phyloP scores from a whole-genome alignment of 2,888 invertebrate species.

The Ramazzottius varieornatus region DNA sequence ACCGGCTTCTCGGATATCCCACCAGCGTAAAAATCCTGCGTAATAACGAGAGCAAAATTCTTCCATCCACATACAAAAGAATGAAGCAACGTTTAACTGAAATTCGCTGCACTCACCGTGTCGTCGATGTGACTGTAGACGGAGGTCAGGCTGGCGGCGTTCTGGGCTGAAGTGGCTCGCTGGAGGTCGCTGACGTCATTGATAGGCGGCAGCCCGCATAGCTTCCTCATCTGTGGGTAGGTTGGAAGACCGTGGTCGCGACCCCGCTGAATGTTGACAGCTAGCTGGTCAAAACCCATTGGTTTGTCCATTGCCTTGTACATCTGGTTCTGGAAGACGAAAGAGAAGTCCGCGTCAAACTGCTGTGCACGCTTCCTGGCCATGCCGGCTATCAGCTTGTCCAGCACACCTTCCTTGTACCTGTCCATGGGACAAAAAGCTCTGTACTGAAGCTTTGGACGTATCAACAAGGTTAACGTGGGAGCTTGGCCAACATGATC shows the following conservation, averaged over 20 bases:
- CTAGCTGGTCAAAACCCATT: background rate
- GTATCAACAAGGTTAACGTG: no score
- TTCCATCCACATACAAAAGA: no score
- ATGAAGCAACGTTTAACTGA: no score
- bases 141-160: background rate
- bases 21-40: slow-evolving; percentile 15
- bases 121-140: background rate
- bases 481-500: no score
- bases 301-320: background rate
- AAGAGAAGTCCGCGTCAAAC: background rate
- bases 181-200: background rate
- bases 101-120: background rate
- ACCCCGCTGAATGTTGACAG: background rate
- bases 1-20: slow-evolving; percentile 14
- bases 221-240: background rate
- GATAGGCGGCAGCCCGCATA: background rate
- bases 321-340: background rate
- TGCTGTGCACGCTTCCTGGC: background rate
- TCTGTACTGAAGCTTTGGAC: no score
- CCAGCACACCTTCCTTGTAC: background rate
- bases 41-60: no score
- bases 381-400: background rate
- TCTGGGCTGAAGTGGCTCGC: background rate
- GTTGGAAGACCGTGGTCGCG: background rate
- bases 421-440: no score